Evolutionary conservation across 1,140 invertebrate genomes (phyloP), one percentile per base, ranked within the genome.

Genomic region (Mactra quadrangularis): DNA sequence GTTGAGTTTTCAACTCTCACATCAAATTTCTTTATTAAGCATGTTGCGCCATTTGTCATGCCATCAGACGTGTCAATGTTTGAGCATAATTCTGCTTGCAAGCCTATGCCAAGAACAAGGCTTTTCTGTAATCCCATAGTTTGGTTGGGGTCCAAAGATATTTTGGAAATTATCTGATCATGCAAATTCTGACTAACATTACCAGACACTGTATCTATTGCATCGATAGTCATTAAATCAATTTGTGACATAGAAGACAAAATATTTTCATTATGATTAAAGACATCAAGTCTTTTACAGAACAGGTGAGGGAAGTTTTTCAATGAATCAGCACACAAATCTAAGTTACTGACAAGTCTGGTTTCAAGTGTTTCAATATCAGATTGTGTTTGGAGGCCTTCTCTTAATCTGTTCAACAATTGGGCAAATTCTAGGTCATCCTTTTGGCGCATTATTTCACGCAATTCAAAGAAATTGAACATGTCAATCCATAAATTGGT

Each of bases 401-500:
- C 81, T 27, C 41, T 22, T 75, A 85, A 55, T 41, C 78, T 81
- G 50, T 87, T 85, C n/a, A 82, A 31, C 33, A 75, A 35, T 31
- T 81, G 57, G 29, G 83, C 83, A 88, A 85, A 88, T 15, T 35
- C 38, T 27, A 53, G 55, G 59, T 85, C 83, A 74, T 84, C 83
- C 74, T 76, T 84, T 50, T 82, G 86, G n/a, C n/a, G n/a, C n/a
- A n/a, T n/a, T n/a, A n/a, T n/a, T n/a, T n/a, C n/a, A n/a, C n/a
- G n/a, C n/a, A 88, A 53, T 45, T 88, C 83, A 84, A 53, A 88
- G 62, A 88, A 50, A 9, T 41, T 38, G 47, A 88, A 70, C 7
- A 27, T 7, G 9, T 68, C 62, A 70, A 27, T 29, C 66, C 66
- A 70, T 22, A 50, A 17, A n/a, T n/a, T n/a, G n/a, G n/a, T n/a